phyloP scores from a whole-genome alignment of 37 sponge, comb jelly and placozoan species.

The Geodia barretti region DNA sequence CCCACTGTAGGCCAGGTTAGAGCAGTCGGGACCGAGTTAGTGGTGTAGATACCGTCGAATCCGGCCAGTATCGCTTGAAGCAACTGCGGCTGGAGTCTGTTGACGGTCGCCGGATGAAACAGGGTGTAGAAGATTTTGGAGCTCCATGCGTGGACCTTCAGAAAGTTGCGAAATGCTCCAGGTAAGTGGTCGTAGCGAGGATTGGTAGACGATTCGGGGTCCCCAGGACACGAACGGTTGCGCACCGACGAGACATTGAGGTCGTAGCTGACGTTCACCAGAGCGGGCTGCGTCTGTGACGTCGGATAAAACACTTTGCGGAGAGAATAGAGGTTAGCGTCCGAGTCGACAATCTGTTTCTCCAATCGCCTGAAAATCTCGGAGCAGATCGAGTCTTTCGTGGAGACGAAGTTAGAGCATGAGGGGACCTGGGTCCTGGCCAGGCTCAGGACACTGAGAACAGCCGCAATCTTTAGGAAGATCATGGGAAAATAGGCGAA shows the following conservation, averaged over 20 bases:
- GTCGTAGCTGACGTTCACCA: not conserved
- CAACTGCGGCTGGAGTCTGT: not conserved
- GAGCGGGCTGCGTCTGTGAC: not conserved
- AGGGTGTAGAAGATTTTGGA: not conserved
- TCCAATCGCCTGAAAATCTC: not conserved
- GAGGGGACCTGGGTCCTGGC: no score
- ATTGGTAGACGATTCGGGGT: not conserved
- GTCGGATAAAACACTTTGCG: not conserved
- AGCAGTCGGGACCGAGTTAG: not conserved
- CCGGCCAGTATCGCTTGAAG: not conserved
- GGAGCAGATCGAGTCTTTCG: not conserved
- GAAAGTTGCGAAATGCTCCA: not conserved
- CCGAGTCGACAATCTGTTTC: not conserved
- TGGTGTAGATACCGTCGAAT: not conserved
- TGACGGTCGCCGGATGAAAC: not conserved
- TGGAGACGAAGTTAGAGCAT: not conserved
- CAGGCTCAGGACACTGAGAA: not conserved
- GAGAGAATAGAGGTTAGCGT: not conserved
- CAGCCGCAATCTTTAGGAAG: no score
- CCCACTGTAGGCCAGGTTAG: not conserved
- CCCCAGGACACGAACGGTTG: not conserved
- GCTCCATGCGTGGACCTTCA: not conserved
- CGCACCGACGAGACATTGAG: not conserved
- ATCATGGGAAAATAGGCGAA: no score
- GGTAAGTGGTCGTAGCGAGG: not conserved